Conservation (phyloP, 1,140 invertebrate genomes). For the Hylaeus volcanicus region DNA sequence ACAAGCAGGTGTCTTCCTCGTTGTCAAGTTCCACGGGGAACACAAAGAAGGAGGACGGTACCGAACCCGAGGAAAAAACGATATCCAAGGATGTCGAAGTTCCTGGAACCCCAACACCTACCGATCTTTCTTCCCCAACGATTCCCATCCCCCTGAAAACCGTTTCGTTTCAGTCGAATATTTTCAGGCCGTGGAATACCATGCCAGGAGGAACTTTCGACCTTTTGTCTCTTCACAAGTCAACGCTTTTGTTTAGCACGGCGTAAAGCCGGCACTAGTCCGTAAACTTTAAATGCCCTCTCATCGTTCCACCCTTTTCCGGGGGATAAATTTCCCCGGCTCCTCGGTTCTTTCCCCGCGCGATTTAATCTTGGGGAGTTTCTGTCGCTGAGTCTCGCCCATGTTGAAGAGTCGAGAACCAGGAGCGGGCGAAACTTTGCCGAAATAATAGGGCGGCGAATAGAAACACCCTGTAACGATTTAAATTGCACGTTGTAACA, state of each 20-base stretch:
- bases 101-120: neutral
- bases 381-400: neutral
- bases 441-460: neutral
- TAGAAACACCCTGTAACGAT: no score
- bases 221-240: slow-evolving; percentile 33
- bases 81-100: slow-evolving; percentile 13
- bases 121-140: slow-evolving; percentile 8
- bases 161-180: no score
- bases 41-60: neutral
- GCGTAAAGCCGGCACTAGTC: neutral
- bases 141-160: neutral
- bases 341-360: neutral
- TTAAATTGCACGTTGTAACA: no score
- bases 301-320: slow-evolving; percentile 29
- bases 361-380: slow-evolving; percentile 13
- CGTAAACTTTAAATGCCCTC: slow-evolving; percentile 44
- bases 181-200: neutral
- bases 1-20: slow-evolving; percentile 3
- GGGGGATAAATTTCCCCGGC: neutral
- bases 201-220: neutral
- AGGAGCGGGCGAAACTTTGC: neutral
- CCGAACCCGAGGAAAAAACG: neutral
- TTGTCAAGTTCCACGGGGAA: neutral
- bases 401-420: neutral
- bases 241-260: slow-evolving; percentile 25